Evolutionary conservation across 2,113 vertebrate genomes (phyloP).

Genomic region (Morone chrysops): DNA sequence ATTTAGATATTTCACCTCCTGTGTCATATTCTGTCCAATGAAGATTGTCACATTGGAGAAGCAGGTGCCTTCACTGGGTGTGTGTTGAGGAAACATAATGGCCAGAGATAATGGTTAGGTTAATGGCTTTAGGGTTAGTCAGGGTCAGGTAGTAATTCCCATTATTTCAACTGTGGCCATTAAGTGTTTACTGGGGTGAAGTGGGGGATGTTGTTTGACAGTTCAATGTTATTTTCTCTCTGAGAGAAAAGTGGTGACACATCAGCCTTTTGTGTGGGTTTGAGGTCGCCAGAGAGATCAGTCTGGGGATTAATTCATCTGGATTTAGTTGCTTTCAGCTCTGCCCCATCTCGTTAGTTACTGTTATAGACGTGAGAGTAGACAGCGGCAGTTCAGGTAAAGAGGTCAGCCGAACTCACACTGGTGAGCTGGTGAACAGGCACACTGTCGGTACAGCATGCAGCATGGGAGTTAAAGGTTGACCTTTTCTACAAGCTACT

Average conservation of each 20-base stretch:
- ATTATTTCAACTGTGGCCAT: slow-evolving; percentile 6
- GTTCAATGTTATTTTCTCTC: not conserved
- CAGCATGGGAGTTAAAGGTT: not conserved
- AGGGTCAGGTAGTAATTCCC: slow-evolving; percentile 16
- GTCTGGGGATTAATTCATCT: slow-evolving; percentile 26
- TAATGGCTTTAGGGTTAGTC: slow-evolving; percentile 1
- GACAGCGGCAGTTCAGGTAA: slow-evolving; percentile 9
- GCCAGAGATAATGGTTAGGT: not conserved
- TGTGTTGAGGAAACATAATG: not conserved
- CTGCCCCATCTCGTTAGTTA: not conserved
- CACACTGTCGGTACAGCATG: not conserved
- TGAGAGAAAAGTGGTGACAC: not conserved
- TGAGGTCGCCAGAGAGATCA: not conserved
- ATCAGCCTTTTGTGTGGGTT: slow-evolving; percentile 30
- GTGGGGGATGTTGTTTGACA: slow-evolving; percentile 24
- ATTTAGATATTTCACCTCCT: not conserved
- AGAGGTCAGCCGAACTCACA: slow-evolving; percentile 1
- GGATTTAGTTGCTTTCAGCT: slow-evolving; percentile 42
- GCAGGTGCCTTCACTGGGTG: not conserved
- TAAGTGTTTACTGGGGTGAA: slow-evolving; percentile 29
- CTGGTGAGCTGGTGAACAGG: not conserved
- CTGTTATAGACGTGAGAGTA: slow-evolving; percentile 18
- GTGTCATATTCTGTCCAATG: slow-evolving; percentile 3
- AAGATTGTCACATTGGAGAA: not conserved
- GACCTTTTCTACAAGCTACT: not conserved